These are phyloP conservation scores for Todus mexicanus DNA, from an alignment of 2,797 vertebrate genomes.

Conservation along the genomic window DNA sequence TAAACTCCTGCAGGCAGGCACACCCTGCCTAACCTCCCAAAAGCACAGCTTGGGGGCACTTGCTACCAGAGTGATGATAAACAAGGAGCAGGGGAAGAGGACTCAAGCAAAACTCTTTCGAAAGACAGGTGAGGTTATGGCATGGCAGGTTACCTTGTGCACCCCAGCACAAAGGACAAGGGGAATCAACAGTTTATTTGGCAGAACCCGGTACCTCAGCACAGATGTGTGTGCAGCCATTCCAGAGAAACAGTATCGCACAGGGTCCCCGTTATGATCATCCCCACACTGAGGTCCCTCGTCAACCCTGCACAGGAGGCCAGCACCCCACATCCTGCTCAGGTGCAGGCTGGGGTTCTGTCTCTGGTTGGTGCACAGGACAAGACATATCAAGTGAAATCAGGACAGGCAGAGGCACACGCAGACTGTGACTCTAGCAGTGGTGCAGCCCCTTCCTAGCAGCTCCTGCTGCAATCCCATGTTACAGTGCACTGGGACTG, in stretches of 20 bases:
- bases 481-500: no score
- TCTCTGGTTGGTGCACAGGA: background rate
- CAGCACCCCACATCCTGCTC: background rate
- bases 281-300: background rate
- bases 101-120: background rate
- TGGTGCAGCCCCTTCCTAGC: background rate
- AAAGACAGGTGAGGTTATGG: background rate
- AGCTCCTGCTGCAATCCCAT: background rate
- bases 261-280: fast-evolving
- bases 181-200: background rate
- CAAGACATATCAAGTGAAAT: background rate
- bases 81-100: background rate
- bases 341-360: background rate
- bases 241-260: fast-evolving
- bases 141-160: fast-evolving
- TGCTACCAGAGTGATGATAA: background rate
- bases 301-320: background rate
- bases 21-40: background rate
- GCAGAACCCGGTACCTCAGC: background rate
- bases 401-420: fast-evolving
- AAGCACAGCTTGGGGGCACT: background rate
- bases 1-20: background rate
- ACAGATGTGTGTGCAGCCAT: fast-evolving
- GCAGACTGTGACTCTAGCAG: fast-evolving
- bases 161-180: fast-evolving